Conservation (phyloP, 1,140 invertebrate genomes). For the Drosophila ohnishii region DNA sequence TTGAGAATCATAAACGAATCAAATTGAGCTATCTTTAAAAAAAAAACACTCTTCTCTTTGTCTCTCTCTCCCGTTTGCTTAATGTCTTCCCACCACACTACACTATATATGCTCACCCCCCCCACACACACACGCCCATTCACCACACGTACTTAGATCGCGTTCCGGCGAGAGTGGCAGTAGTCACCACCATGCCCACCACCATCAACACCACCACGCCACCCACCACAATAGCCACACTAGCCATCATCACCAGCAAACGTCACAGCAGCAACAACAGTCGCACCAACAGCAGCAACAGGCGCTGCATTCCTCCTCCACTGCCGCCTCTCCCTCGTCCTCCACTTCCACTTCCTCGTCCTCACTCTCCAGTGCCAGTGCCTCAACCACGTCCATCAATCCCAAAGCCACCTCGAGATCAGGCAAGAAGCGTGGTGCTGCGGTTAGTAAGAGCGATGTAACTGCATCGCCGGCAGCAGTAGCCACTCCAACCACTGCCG, state of each 20-base stretch:
- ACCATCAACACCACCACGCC: slow-evolving; percentile 52
- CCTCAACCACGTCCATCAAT: slow-evolving; percentile 14
- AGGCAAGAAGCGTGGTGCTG: slow-evolving; percentile 75
- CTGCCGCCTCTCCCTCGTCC: slow-evolving; percentile 15
- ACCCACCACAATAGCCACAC: slow-evolving; percentile 46
- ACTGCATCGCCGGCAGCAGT: slow-evolving; percentile 23
- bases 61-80: slow-evolving; percentile 67
- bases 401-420: slow-evolving; percentile 69
- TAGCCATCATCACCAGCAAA: slow-evolving; percentile 44
- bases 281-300: slow-evolving; percentile 49
- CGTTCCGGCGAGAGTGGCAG: slow-evolving; percentile 80
- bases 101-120: slow-evolving; percentile 16
- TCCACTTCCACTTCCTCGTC: slow-evolving; percentile 34
- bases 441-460: slow-evolving; percentile 46
- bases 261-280: slow-evolving; percentile 42
- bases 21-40: slow-evolving; percentile 36
- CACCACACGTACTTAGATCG: slow-evolving; percentile 65
- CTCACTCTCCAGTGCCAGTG: slow-evolving; percentile 22
- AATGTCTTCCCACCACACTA: slow-evolving; percentile 52
- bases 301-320: slow-evolving; percentile 40
- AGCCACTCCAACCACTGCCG: slow-evolving; percentile 21
- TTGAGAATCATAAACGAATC: slow-evolving; percentile 3
- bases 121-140: slow-evolving; percentile 1
- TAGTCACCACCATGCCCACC: slow-evolving; percentile 69
- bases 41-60: slow-evolving; percentile 35